A percentile compares a stretch with the other conserved stretches of the same genome.
phyloP scores from a whole-genome alignment of 2,113 vertebrate genomes.

The Toxostoma redivivum region DNA sequence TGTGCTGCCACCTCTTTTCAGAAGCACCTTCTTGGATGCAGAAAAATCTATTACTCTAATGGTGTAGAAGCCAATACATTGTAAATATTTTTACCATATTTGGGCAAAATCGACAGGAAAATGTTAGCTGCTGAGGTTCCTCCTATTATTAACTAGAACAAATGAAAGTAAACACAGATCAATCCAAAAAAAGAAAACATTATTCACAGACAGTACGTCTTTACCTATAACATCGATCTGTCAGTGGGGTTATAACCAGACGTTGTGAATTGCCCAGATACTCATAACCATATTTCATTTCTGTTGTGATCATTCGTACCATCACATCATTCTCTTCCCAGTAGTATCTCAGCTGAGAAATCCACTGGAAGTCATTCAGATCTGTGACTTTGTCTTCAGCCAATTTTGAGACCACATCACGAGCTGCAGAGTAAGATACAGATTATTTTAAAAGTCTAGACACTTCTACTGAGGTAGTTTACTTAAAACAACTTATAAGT shows the following conservation, averaged over 20 bases:
- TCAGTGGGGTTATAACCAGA: conserved; percentile 92
- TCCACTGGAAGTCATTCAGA: conserved; percentile 90
- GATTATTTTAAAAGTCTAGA: background rate
- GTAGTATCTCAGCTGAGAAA: conserved; percentile 91
- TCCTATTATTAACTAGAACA: background rate
- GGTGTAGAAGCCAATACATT: background rate
- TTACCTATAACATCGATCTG: conserved; percentile 92
- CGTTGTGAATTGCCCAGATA: conserved; percentile 90
- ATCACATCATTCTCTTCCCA: conserved; percentile 81
- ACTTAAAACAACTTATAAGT: background rate
- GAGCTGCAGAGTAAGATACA: conserved; percentile 67
- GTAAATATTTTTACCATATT: background rate
- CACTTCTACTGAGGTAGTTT: background rate
- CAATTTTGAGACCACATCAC: conserved; percentile 87
- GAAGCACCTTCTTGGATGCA: background rate
- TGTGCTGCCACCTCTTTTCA: background rate
- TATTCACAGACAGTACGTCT: background rate
- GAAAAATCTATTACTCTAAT: background rate
- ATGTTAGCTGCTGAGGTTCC: background rate
- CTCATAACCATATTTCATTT: conserved; percentile 88
- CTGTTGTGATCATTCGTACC: conserved; percentile 90
- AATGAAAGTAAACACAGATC: background rate
- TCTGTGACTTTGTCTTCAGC: conserved; percentile 74
- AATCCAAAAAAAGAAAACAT: background rate
- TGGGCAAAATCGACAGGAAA: background rate